Evolutionary conservation across 2,113 vertebrate species (phyloP), one percentile per base, ranked within the genome.

Genomic region (Danio rerio): DNA sequence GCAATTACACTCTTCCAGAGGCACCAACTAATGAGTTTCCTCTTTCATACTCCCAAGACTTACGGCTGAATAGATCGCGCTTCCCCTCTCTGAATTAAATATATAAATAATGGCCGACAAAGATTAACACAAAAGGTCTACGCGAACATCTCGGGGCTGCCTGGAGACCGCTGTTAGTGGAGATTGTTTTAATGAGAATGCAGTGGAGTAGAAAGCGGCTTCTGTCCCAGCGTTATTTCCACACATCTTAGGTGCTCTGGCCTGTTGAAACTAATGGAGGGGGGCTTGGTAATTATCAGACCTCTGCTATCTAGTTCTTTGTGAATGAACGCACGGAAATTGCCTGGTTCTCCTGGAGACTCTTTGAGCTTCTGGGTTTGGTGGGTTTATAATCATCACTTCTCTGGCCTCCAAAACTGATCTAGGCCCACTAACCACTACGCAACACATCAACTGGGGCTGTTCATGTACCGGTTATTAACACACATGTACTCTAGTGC

Each of bases 131-230:
- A 52, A 59, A 70, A 83, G 86, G 72, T 78, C 81, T 74, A 52
- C 8, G 66, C 18, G 62, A 50, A 56, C 74, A 45, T 83, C 68
- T 62, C 50, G n/a, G 53, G 31, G n/a, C 69, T 55, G 63, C 75
- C 47, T 21, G 53, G 69, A 75, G 86, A 80, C 43, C 40, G 52
- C 42, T 80, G 83, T 69, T 79, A 68, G 59, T 79, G 80, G 72
- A 88, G 80, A 86, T 86, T 76, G 70, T 80, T 82, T 77, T 79
- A 87, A 82, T 84, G 82, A 82, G 84, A 84, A 86, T 15, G 78
- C 69, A 78, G 66, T 72, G 78, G 69, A 85, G 84, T 73, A 87
- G 81, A 85, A 85, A 85, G 70, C 43, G 61, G 56, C 66, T 72
- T 62, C 55, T 18, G 31, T 69, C 73, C 81, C 53, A 47, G 78